These are phyloP conservation scores for Cheilosia scutellata DNA, from an alignment of 2,888 invertebrate genomes.

Conservation along the genomic window DNA sequence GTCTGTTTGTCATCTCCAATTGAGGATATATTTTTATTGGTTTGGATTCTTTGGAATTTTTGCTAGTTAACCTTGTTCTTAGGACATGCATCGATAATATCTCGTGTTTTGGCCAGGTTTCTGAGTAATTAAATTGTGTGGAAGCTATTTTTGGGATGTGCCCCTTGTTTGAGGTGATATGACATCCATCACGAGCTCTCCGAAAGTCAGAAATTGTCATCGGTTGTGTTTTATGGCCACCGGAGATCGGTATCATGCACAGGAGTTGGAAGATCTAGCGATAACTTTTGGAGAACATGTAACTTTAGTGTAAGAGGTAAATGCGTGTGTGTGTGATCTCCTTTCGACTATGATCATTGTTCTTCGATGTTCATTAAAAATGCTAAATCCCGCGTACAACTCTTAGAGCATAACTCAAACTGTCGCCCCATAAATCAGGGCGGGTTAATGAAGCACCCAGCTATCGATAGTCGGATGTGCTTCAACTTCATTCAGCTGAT, in stretches of 20 bases:
- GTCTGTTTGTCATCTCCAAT: slow-evolving; percentile 53
- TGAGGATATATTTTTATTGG: slow-evolving; percentile 74
- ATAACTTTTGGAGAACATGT: slow-evolving; percentile 68
- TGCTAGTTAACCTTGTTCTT: slow-evolving; percentile 72
- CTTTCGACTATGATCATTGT: slow-evolving; percentile 35
- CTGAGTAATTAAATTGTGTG: slow-evolving; percentile 73
- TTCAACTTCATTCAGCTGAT: slow-evolving; percentile 52
- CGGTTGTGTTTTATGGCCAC: slow-evolving; percentile 57
- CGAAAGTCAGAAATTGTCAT: slow-evolving; percentile 67
- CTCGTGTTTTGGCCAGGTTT: slow-evolving; percentile 67
- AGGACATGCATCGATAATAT: slow-evolving; percentile 73
- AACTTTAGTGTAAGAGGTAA: slow-evolving; percentile 38
- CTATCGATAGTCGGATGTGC: slow-evolving; percentile 40
- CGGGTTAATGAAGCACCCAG: slow-evolving; percentile 43
- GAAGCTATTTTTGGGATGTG: slow-evolving; percentile 72
- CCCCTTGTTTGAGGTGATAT: slow-evolving; percentile 70
- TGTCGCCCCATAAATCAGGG: slow-evolving; percentile 57
- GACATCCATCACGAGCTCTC: slow-evolving; percentile 62
- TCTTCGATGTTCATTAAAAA: slow-evolving; percentile 36
- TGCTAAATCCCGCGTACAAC: slow-evolving; percentile 9
- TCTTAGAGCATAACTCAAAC: slow-evolving; percentile 34
- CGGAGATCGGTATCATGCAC: slow-evolving; percentile 61
- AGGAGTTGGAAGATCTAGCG: slow-evolving; percentile 53
- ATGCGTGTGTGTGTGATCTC: slow-evolving; percentile 28
- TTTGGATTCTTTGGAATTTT: slow-evolving; percentile 70